Evolutionary conservation across 2,113 vertebrate species (phyloP).

Genomic region (Zingel zingel): DNA sequence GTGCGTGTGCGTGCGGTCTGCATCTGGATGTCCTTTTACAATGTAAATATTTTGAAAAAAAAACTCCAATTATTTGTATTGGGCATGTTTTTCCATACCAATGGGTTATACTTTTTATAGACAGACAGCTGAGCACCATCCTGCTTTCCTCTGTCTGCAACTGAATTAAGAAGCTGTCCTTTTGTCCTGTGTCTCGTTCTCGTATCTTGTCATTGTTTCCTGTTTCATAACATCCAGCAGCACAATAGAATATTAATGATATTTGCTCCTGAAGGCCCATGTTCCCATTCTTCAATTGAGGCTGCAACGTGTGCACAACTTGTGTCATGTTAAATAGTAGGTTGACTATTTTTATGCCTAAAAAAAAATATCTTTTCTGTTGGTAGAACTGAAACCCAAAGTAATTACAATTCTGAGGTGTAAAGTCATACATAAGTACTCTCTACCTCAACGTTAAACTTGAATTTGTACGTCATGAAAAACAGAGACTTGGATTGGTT

Average conservation of each 20-base stretch:
- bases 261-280: neutral
- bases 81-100: constrained; percentile 31
- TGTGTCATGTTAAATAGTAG: neutral
- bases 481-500: neutral
- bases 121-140: constrained; percentile 34
- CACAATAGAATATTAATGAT: constrained; percentile 4
- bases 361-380: neutral
- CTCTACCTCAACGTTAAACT: too few species aligned
- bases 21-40: neutral
- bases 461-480: neutral
- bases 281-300: neutral
- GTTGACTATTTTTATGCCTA: neutral
- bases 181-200: constrained; percentile 32
- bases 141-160: neutral
- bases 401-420: neutral
- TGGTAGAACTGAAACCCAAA: neutral
- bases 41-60: neutral
- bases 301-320: neutral
- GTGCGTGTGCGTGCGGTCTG: neutral
- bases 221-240: constrained; percentile 13
- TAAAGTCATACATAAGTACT: neutral
- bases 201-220: constrained; percentile 19
- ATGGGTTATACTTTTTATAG: neutral
- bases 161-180: constrained; percentile 45
- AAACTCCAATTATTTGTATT: constrained; percentile 1